Evolutionary conservation across 1,140 invertebrate genomes (phyloP), one percentile per base, ranked within the genome.

Genomic region (Propsilocerus akamusi): DNA sequence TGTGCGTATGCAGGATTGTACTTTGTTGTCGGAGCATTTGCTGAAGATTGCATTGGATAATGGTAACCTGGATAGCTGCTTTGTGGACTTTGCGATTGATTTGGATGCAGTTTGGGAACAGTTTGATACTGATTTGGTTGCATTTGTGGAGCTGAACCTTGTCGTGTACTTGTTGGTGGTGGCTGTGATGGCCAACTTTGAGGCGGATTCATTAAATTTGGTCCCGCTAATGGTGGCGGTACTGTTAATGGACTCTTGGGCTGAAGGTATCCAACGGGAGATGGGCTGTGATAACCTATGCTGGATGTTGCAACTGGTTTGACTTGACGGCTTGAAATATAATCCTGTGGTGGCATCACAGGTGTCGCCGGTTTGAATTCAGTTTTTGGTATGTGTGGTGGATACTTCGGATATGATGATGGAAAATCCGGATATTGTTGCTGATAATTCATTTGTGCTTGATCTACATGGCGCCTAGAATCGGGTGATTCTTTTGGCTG

Each of bases 401-500:
- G 34, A 20, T n/a, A n/a, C n/a, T n/a, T n/a, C n/a, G 14, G 17
- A 41, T 41, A 41, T 20, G 17, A 20, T 22, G 34, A 20, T 41
- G 34, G 34, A 20, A 41, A 41, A 41, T 41, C 34, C 2, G 34
- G 34, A 41, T 41, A 41, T 41, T 41, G 34, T 41, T 41, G 34
- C 2, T 41, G 34, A 41, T 41, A 41, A 3, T 8, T 20, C 17
- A 41, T 14, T 20, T 14, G 34, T 3, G 34, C 14, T 2, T 14
- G 34, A 20, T 41, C 34, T 6, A 17, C 22, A 20, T 17, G 6
- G 6, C 34, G 14, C 22, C 34, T 41, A 20, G 17, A n/a, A 41
- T 41, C 34, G 10, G 34, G 34, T 17, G 34, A 41, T 17, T 41
- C 34, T 41, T 41, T 41, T n/a, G 34, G 34, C 14, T 41, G 34